A percentile compares a stretch with the other conserved stretches of the same genome.
Evolutionary conservation across 2,797 vertebrate species (phyloP).

Genomic region (Hozukius guyotensis): DNA sequence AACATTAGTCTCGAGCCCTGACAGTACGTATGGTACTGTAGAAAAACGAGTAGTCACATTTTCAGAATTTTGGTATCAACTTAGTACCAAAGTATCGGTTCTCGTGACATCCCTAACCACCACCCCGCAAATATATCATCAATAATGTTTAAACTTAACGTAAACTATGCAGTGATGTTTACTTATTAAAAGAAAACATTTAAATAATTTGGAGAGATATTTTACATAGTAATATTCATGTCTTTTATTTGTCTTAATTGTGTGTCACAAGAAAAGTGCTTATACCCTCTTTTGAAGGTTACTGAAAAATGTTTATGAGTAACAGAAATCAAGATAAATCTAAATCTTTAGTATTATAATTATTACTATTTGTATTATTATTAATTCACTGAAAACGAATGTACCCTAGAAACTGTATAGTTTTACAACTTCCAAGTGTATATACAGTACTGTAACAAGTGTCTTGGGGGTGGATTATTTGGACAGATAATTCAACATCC

Average conservation of each 20-base stretch:
- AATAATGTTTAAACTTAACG: background rate
- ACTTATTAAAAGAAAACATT: background rate
- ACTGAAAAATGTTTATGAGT: background rate
- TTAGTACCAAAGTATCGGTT: no score
- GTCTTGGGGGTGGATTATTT: slow-evolving; percentile 36
- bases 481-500: slow-evolving; percentile 38
- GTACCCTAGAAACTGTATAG: background rate
- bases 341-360: background rate
- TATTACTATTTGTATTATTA: background rate
- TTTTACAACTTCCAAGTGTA: background rate
- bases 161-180: background rate
- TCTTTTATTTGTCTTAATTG: background rate
- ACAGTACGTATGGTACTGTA: no score
- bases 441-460: background rate
- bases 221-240: background rate
- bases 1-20: no score
- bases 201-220: background rate
- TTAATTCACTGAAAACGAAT: background rate
- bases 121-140: background rate
- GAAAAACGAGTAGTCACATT: no score
- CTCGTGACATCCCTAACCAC: background rate
- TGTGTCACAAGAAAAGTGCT: background rate
- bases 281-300: background rate
- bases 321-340: background rate
- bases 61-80: no score